These are phyloP conservation scores for Rhysida immarginata DNA, from an alignment of 1,140 invertebrate species.

Conservation along the genomic window DNA sequence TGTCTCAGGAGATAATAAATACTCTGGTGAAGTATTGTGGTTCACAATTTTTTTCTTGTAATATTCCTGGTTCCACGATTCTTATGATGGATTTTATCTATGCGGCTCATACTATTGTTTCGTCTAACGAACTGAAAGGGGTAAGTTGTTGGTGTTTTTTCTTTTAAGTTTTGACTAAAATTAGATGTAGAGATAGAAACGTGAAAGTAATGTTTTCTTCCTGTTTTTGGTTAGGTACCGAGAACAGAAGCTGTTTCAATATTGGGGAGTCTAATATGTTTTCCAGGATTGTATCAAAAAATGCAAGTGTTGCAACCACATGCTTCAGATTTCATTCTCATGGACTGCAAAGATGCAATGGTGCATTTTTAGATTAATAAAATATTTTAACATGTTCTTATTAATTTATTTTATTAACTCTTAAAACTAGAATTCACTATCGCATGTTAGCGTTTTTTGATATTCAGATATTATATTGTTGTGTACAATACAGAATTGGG, in stretches of 20 bases:
- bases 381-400: too few relatives aligned
- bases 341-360: slow-evolving; percentile 61
- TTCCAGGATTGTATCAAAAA: slow-evolving; percentile 56
- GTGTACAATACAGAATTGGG: too few relatives aligned
- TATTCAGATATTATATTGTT: too few relatives aligned
- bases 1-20: slow-evolving; percentile 41
- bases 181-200: neutral
- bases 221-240: slow-evolving; percentile 44
- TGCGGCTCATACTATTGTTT: slow-evolving; percentile 71
- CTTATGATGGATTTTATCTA: slow-evolving; percentile 78
- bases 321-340: slow-evolving; percentile 45
- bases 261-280: slow-evolving; percentile 65
- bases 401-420: too few relatives aligned
- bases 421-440: too few relatives aligned
- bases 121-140: slow-evolving; percentile 57
- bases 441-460: too few relatives aligned
- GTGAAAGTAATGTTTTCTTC: slow-evolving; percentile 10
- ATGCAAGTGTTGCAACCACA: slow-evolving; percentile 68
- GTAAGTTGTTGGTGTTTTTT: slow-evolving; percentile 29
- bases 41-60: slow-evolving; percentile 67
- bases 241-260: slow-evolving; percentile 82
- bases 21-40: slow-evolving; percentile 52
- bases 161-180: neutral
- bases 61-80: slow-evolving; percentile 73
- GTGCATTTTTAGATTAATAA: slow-evolving; percentile 30